These are phyloP conservation scores for Drosophila affinis DNA, from an alignment of 2,888 invertebrate genomes.

Conservation along the genomic window DNA sequence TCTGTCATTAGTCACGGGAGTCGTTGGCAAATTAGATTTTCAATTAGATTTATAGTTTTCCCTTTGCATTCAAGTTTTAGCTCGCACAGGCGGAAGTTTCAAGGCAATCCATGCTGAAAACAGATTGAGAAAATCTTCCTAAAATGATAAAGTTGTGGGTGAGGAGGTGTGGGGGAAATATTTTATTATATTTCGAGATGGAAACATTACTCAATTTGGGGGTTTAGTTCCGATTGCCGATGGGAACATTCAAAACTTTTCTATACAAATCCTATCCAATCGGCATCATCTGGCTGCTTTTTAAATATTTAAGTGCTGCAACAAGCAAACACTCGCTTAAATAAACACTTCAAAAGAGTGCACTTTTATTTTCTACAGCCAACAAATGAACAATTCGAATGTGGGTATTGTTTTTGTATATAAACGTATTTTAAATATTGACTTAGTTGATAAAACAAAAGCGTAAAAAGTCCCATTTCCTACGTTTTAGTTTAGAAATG, in stretches of 20 bases:
- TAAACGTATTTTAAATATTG: neutral
- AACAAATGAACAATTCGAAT: neutral
- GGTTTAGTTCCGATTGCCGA: too few relatives aligned
- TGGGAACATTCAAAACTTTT: too few relatives aligned
- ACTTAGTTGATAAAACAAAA: neutral
- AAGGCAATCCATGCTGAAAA: neutral
- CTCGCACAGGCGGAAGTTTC: constrained; percentile 36
- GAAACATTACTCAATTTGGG: neutral
- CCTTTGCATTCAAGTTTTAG: constrained; percentile 51
- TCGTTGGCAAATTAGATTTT: constrained; percentile 68
- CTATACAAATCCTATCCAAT: too few relatives aligned
- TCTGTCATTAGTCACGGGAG: neutral
- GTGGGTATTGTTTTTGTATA: neutral
- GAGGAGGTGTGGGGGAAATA: neutral
- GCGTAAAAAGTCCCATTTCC: neutral
- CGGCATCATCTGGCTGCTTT: too few relatives aligned
- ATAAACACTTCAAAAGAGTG: neutral
- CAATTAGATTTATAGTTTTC: constrained; percentile 71
- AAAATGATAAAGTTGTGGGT: neutral
- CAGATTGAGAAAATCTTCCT: neutral
- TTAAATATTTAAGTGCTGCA: too few relatives aligned
- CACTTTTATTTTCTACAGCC: neutral
- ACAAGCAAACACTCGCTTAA: neutral
- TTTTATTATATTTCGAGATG: neutral
- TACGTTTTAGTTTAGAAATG: neutral